Conservation (phyloP, 2,888 invertebrate species). For the Drosophila emarginata region DNA sequence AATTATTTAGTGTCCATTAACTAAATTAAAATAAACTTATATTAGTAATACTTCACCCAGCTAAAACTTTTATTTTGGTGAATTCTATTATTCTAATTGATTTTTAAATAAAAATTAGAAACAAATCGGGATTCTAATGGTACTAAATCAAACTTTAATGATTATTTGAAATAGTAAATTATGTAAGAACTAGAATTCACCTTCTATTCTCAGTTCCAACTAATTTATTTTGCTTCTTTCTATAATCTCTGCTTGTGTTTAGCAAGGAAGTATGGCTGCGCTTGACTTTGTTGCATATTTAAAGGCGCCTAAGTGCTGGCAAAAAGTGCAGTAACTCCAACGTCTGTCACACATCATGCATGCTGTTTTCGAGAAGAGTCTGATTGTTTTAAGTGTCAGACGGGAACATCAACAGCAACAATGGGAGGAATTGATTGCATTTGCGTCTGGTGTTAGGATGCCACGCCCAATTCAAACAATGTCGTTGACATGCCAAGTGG, state of each 20-base stretch:
- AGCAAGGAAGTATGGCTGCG: slow-evolving; percentile 36
- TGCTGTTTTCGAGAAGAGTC: slow-evolving; percentile 61
- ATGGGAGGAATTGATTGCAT: slow-evolving; percentile 65
- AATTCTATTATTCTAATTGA: too few species aligned
- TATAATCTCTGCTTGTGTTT: slow-evolving; percentile 36
- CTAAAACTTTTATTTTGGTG: too few species aligned
- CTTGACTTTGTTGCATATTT: slow-evolving; percentile 67
- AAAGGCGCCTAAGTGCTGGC: slow-evolving; percentile 71
- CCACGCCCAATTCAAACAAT: slow-evolving; percentile 42
- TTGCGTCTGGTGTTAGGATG: slow-evolving; percentile 50
- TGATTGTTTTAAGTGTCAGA: slow-evolving; percentile 68
- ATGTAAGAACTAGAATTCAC: too few species aligned
- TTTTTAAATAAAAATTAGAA: too few species aligned
- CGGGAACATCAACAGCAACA: slow-evolving; percentile 21
- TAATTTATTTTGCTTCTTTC: neutral
- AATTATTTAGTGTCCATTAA: too few species aligned
- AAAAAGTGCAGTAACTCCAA: slow-evolving; percentile 53
- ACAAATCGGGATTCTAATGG: too few species aligned
- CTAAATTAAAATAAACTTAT: too few species aligned
- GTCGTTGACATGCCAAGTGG: slow-evolving; percentile 64
- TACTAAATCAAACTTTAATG: neutral
- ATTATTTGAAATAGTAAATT: too few species aligned
- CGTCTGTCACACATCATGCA: slow-evolving; percentile 64
- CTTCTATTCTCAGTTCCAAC: neutral
- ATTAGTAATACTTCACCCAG: too few species aligned